Percentiles rank a stretch among this genome's conserved stretches.
Evolutionary conservation across 2,797 vertebrate genomes (phyloP).

Genomic region (Phataginus tricuspis): DNA sequence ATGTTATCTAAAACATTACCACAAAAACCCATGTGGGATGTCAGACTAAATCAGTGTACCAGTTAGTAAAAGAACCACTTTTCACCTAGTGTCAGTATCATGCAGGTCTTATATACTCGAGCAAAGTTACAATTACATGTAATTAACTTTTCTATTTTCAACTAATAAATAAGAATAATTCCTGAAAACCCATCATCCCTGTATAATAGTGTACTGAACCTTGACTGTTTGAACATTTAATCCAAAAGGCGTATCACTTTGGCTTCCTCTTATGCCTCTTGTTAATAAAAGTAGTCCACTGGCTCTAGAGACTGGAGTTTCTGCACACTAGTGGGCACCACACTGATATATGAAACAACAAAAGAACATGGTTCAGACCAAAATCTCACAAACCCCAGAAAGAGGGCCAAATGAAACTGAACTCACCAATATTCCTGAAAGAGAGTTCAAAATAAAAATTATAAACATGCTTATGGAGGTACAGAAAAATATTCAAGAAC

Average conservation of each 20-base stretch:
- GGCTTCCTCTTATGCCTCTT: background rate
- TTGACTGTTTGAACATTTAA: slow-evolving; percentile 47
- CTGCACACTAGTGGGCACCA: no score
- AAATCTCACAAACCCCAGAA: no score
- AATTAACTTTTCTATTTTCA: slow-evolving; percentile 72
- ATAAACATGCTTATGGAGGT: no score
- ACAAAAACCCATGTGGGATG: background rate
- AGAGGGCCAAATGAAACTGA: no score
- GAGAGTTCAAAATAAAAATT: no score
- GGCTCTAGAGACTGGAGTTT: background rate
- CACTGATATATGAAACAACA: no score
- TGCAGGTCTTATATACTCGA: slow-evolving; percentile 44
- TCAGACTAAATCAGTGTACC: background rate
- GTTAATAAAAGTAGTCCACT: slow-evolving; percentile 3
- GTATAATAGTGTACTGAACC: background rate
- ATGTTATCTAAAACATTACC: background rate
- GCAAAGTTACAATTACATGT: slow-evolving; percentile 63
- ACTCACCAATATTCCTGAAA: no score
- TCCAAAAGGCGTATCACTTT: slow-evolving; percentile 17
- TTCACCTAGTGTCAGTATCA: background rate
- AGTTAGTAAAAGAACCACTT: background rate
- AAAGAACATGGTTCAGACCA: no score
- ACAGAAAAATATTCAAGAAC: no score
- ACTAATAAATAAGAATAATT: slow-evolving; percentile 69
- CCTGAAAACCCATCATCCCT: slow-evolving; percentile 40